Evolutionary conservation across 2,888 invertebrate species (phyloP), one percentile per base, ranked within the genome.

Genomic region (Epinotia brunnichana): DNA sequence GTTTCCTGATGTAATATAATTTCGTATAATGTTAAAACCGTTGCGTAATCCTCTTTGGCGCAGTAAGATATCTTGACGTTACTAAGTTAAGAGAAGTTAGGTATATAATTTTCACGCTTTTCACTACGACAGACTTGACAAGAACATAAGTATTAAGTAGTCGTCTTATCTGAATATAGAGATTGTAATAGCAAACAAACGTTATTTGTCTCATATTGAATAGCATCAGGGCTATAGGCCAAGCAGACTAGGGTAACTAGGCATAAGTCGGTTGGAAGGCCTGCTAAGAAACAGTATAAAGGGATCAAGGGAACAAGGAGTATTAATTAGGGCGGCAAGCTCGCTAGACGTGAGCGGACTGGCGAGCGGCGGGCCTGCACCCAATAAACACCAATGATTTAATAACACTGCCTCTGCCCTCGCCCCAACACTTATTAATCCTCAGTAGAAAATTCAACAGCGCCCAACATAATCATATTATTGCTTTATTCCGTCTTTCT

Each of bases 301-400:
- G 68, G 69, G 71, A 71, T 59, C 70, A 70, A 61, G 59, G 73
- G 69, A 72, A 72, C 73, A 68, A 69, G 75, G 67, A 75, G 75
- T 74, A 76, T 76, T 76, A 76, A 76, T 76, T 74, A 74, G 73
- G 67, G 75, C 66, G 68, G 66, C 69, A 51, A 56, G 44, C 61
- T 62, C 21, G 44, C 63, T 44, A 69, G 69, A 75, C 75, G 75
- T 75, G 75, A 51, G 62, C 57, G 39, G 75, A 69, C 72, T 75
- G 44, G 69, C 70, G 51, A 63, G 63, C 57, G 64, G 60, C 64
- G 59, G 51, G 66, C 73, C 69, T 29, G 68, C 73, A 63, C 68
- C 71, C 67, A 66, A 73, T 75, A 75, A 75, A 75, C 75, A 74
- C 71, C 74, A 51, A 69, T 75, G 74, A 75, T 75, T 75, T 74